Conservation (phyloP, 1,140 invertebrate genomes). For the Sogatella furcifera region DNA sequence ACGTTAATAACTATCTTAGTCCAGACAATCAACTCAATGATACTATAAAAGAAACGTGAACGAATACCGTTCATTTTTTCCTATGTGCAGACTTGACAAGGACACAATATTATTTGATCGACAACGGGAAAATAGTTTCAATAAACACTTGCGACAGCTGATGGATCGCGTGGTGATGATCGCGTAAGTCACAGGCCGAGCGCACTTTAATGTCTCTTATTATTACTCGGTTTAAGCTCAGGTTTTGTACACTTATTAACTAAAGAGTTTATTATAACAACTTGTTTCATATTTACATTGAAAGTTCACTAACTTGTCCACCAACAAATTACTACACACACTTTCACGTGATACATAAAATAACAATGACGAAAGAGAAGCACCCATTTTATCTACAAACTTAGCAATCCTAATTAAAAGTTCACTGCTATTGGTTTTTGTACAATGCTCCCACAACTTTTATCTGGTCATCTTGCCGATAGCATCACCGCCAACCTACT, state of each 20-base stretch:
- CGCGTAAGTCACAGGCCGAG: no score
- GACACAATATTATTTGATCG: no score
- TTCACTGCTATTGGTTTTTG: not conserved
- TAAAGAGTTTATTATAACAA: not conserved
- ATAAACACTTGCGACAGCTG: no score
- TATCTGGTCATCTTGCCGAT: not conserved
- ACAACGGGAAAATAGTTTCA: no score
- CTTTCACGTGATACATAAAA: not conserved
- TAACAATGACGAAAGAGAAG: not conserved
- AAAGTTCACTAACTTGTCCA: not conserved
- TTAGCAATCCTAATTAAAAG: not conserved
- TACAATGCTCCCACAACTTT: not conserved
- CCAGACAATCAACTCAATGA: no score
- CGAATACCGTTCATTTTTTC: no score
- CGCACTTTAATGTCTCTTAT: not conserved
- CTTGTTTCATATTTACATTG: not conserved
- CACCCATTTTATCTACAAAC: slow-evolving; percentile 1
- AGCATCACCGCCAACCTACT: no score
- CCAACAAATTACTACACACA: not conserved
- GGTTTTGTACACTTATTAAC: not conserved
- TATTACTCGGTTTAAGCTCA: not conserved
- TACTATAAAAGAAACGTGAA: no score
- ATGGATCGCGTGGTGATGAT: no score
- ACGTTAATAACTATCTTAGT: no score
- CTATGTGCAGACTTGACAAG: no score